Percentiles rank a stretch among this genome's conserved stretches.
Conservation (phyloP, 2,888 invertebrate genomes). For the Drepanosiphum platanoidis region DNA sequence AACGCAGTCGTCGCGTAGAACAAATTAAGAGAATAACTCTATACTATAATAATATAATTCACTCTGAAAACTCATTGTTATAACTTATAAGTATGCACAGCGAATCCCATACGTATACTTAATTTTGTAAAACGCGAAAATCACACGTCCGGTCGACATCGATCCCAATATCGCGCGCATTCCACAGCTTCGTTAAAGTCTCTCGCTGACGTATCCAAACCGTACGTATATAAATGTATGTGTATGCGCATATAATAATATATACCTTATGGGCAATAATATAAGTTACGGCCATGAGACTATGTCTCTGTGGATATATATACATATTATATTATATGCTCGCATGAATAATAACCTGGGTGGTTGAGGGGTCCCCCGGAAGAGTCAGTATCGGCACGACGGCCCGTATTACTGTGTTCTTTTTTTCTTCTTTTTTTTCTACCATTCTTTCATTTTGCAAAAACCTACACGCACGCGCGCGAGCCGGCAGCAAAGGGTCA, state of each 20-base stretch:
- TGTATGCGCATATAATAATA: neutral
- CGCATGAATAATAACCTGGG: neutral
- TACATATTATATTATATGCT: constrained; percentile 3
- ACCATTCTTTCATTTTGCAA: constrained; percentile 43
- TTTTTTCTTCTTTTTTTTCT: constrained; percentile 19
- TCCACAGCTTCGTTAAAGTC: neutral
- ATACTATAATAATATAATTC: too few species aligned
- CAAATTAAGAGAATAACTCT: neutral
- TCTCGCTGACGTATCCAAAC: neutral
- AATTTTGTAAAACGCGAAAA: too few species aligned
- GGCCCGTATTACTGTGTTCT: neutral
- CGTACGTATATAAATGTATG: neutral
- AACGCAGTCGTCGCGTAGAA: neutral
- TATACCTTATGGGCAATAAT: too few species aligned
- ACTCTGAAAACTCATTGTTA: neutral
- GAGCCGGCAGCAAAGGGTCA: constrained; percentile 47
- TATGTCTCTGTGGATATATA: neutral
- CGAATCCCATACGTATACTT: too few species aligned
- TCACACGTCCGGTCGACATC: too few species aligned
- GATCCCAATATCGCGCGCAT: too few species aligned
- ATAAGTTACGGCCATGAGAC: neutral
- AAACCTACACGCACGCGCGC: constrained; percentile 19
- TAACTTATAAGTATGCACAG: too few species aligned
- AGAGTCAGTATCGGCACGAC: constrained; percentile 32
- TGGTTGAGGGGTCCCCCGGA: constrained; percentile 17